Percentiles rank a stretch among this genome's conserved stretches.
phyloP scores from a whole-genome alignment of 2,113 vertebrate species.

The Jaculus jaculus region DNA sequence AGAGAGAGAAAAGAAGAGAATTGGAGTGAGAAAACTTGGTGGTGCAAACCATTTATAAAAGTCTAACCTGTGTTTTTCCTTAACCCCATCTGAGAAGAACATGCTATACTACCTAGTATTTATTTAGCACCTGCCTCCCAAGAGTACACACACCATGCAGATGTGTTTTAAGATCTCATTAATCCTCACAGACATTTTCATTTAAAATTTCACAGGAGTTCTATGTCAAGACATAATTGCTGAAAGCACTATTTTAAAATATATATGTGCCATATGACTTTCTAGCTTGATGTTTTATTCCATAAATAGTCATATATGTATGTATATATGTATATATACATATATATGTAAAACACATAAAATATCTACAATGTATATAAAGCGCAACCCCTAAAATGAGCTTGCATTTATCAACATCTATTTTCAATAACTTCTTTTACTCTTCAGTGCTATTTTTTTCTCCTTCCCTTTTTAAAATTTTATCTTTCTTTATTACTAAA shows the following conservation, averaged over 20 bases:
- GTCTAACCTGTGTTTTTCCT: not conserved
- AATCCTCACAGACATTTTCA: conserved; percentile 49
- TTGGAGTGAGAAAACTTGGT: not conserved
- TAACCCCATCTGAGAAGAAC: not conserved
- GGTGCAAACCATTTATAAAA: not conserved
- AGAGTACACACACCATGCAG: not conserved
- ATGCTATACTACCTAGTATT: not conserved
- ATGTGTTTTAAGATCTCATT: conserved; percentile 64
- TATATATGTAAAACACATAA: not conserved
- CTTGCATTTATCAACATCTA: not conserved
- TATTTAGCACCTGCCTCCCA: conserved; percentile 5
- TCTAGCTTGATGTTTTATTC: conserved; percentile 40
- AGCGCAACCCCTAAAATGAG: not conserved
- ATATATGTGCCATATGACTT: conserved; percentile 27
- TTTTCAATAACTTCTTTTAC: not conserved
- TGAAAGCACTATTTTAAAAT: conserved; percentile 48
- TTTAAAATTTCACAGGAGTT: conserved; percentile 53
- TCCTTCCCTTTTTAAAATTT: not conserved
- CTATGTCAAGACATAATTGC: conserved; percentile 25
- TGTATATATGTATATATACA: not conserved
- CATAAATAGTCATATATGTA: not conserved
- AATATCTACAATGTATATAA: not conserved
- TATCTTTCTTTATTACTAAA: conserved; percentile 26
- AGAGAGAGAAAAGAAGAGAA: too few relatives aligned
- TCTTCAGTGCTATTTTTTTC: not conserved